Percentiles rank a stretch among this genome's conserved stretches.
phyloP scores from a whole-genome alignment of 2,113 vertebrate species.

The Cygnus atratus region DNA sequence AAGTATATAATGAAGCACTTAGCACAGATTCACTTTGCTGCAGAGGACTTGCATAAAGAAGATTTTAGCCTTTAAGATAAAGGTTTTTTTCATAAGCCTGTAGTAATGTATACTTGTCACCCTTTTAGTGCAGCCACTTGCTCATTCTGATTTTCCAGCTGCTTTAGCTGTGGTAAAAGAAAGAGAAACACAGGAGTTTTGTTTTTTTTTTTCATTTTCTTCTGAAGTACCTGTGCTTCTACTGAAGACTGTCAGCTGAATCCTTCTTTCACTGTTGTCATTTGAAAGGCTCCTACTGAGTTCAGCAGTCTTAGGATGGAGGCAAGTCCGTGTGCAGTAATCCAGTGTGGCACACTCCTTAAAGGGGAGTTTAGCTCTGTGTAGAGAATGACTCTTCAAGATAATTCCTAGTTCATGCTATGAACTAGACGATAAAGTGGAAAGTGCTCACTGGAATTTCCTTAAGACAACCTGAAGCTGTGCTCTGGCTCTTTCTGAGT shows the following conservation, averaged over 20 bases:
- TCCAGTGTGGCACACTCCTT: not conserved
- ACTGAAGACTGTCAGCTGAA: not conserved
- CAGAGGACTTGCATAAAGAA: not conserved
- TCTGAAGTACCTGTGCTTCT: not conserved
- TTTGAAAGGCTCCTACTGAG: not conserved
- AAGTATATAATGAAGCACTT: not conserved
- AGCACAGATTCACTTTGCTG: not conserved
- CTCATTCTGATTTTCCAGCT: not conserved
- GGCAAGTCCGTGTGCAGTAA: not conserved
- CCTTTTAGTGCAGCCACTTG: not conserved
- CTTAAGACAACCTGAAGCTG: constrained; percentile 47
- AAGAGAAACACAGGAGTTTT: not conserved
- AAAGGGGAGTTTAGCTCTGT: constrained; percentile 2
- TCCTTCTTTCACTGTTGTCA: not conserved
- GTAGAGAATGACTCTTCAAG: not conserved
- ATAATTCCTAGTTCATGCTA: constrained; percentile 41
- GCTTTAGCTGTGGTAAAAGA: not conserved
- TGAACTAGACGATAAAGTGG: constrained; percentile 49
- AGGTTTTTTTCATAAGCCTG: not conserved
- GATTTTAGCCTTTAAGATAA: not conserved
- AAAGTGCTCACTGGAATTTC: constrained; percentile 48
- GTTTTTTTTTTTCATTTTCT: not conserved
- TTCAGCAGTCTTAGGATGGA: not conserved
- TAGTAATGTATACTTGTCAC: not conserved
- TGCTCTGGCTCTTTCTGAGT: constrained; percentile 32